These are phyloP conservation scores for Lophura swinhoii DNA, from an alignment of 2,797 vertebrate species.

Conservation along the genomic window DNA sequence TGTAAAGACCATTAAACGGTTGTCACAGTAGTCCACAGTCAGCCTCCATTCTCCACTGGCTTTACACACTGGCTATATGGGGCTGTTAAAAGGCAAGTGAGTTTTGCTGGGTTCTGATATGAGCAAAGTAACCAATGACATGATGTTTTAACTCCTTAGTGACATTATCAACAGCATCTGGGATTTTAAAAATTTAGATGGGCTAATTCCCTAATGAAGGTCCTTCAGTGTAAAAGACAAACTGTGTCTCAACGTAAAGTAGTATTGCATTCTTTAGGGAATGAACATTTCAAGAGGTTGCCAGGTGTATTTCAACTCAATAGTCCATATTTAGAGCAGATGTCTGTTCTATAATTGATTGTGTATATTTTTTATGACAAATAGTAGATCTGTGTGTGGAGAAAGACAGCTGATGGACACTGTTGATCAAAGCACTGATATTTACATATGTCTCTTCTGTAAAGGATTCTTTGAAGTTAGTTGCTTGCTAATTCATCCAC, in stretches of 20 bases:
- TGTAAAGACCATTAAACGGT: background rate
- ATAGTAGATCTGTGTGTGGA: background rate
- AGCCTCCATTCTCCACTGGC: too few species aligned
- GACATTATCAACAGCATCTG: background rate
- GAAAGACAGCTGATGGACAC: constrained; percentile 15
- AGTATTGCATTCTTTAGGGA: background rate
- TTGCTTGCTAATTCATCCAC: constrained; percentile 10
- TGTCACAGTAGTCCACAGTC: too few species aligned
- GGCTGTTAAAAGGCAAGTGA: too few species aligned
- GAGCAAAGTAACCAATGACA: background rate
- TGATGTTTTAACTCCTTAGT: background rate
- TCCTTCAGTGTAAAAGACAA: background rate
- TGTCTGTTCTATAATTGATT: constrained; percentile 38
- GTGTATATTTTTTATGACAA: background rate
- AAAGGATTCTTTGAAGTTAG: background rate
- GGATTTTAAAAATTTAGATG: background rate
- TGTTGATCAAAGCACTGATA: constrained; percentile 42
- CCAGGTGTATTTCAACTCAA: constrained; percentile 22
- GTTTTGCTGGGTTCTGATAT: background rate
- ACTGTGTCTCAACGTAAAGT: background rate
- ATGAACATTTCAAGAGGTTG: constrained; percentile 20
- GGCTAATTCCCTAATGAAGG: background rate
- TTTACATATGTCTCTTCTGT: constrained; percentile 23
- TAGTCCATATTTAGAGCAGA: constrained; percentile 18
- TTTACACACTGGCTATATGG: too few species aligned